A percentile compares a stretch with the other conserved stretches of the same genome.
Conservation (phyloP, 1,140 invertebrate species). For the Rhynchophorus ferrugineus region DNA sequence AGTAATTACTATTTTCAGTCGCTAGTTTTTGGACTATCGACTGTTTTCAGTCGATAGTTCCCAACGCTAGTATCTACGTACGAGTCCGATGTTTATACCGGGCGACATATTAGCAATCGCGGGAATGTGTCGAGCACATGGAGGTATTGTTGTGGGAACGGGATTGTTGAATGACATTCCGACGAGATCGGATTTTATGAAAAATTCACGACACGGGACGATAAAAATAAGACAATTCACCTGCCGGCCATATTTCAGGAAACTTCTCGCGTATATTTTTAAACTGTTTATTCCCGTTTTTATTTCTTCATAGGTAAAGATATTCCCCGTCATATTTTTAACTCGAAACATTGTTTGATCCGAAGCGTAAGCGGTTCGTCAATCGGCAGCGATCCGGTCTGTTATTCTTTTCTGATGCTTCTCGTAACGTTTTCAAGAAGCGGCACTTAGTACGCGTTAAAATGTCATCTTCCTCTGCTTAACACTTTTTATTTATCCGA, state of each 20-base stretch:
- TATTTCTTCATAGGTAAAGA: background rate
- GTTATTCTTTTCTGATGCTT: background rate
- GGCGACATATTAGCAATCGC: no score
- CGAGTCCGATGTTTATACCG: no score
- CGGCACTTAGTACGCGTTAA: background rate
- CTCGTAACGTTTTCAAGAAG: background rate
- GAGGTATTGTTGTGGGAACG: no score
- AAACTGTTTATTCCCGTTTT: background rate
- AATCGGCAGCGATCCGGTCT: background rate
- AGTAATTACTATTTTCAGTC: no score
- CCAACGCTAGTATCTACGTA: no score
- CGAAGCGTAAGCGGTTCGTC: background rate
- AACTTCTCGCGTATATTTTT: background rate
- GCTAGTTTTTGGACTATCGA: no score
- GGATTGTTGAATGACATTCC: no score
- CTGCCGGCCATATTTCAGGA: background rate
- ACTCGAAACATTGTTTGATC: background rate
- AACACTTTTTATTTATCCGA: background rate
- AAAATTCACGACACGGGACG: no score
- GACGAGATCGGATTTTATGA: no score
- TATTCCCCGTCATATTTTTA: background rate
- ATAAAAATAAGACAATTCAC: no score
- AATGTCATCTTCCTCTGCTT: background rate
- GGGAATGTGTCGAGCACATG: no score
- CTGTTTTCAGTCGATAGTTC: no score